Percentiles rank a stretch among this genome's conserved stretches.
These are phyloP conservation scores for Koerneria pararmatus DNA, from an alignment of 2,888 invertebrate genomes.

Conservation along the genomic window DNA sequence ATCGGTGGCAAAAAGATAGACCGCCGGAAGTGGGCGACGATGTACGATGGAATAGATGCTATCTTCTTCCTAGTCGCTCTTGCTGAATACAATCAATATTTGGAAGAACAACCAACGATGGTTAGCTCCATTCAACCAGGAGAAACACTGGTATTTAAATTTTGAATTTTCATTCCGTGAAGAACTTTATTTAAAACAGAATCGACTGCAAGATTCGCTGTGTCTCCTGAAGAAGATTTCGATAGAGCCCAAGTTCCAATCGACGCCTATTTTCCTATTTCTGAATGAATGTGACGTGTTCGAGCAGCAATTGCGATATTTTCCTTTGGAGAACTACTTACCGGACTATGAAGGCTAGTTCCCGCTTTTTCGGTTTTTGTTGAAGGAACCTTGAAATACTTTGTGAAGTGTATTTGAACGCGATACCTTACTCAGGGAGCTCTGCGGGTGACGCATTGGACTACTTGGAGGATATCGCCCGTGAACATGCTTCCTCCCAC, in stretches of 20 bases:
- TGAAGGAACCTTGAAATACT: too few relatives aligned
- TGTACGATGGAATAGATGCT: slow-evolving; percentile 51
- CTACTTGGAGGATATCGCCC: slow-evolving; percentile 36
- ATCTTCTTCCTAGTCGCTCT: slow-evolving; percentile 52
- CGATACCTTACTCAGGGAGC: slow-evolving; percentile 31
- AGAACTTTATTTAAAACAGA: too few relatives aligned
- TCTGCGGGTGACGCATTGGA: slow-evolving; percentile 42
- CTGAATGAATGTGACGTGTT: slow-evolving; percentile 51
- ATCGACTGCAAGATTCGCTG: slow-evolving; percentile 41
- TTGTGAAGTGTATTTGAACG: too few relatives aligned
- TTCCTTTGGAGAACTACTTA: slow-evolving; percentile 32
- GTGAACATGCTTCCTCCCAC: too few relatives aligned
- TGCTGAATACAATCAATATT: slow-evolving; percentile 48
- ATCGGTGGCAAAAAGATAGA: slow-evolving; percentile 44
- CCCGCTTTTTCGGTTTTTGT: too few relatives aligned
- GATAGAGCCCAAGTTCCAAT: slow-evolving; percentile 37
- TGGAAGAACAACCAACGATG: slow-evolving; percentile 37
- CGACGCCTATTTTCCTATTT: slow-evolving; percentile 44
- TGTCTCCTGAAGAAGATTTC: slow-evolving; percentile 35
- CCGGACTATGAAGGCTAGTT: too few relatives aligned
- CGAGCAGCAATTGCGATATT: slow-evolving; percentile 37
- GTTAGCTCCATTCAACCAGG: slow-evolving; percentile 20
- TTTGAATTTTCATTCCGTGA: not conserved
- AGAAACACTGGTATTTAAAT: too few relatives aligned
- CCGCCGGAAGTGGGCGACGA: slow-evolving; percentile 43